Percentiles rank a stretch among this genome's conserved stretches.
These are phyloP conservation scores for Ictalurus punctatus DNA, from an alignment of 2,113 vertebrate genomes.

Conservation along the genomic window DNA sequence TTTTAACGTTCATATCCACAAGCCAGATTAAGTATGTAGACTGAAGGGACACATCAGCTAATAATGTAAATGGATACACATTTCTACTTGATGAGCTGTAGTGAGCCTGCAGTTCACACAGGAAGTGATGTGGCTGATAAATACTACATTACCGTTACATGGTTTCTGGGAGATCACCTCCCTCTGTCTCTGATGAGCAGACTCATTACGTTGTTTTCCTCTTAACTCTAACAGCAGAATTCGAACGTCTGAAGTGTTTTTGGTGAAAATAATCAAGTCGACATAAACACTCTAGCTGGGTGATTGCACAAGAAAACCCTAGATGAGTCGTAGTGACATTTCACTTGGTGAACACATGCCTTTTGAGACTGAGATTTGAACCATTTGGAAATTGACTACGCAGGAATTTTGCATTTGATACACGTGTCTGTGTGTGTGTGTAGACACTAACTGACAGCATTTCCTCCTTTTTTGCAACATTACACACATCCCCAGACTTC, in stretches of 20 bases:
- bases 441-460: neutral
- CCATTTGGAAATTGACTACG: neutral
- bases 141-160: conserved; percentile 4
- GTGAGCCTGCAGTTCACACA: neutral
- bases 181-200: conserved; percentile 1
- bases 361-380: neutral
- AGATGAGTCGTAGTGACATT: neutral
- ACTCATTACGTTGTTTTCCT: neutral
- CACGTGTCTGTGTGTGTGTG: neutral
- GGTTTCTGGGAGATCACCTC: conserved; percentile 8
- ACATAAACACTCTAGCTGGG: neutral
- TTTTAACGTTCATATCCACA: conserved; percentile 22
- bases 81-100: neutral
- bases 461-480: neutral
- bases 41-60: conserved; percentile 20
- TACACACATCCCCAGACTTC: neutral
- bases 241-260: neutral
- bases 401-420: neutral
- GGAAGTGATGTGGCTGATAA: conserved; percentile 17
- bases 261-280: neutral
- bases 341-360: neutral
- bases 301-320: neutral
- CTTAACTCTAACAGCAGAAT: no score
- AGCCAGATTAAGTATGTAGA: conserved; percentile 19
- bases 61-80: conserved; percentile 21